Conservation (phyloP, 2,888 invertebrate genomes). For the Danaus chrysippus region DNA sequence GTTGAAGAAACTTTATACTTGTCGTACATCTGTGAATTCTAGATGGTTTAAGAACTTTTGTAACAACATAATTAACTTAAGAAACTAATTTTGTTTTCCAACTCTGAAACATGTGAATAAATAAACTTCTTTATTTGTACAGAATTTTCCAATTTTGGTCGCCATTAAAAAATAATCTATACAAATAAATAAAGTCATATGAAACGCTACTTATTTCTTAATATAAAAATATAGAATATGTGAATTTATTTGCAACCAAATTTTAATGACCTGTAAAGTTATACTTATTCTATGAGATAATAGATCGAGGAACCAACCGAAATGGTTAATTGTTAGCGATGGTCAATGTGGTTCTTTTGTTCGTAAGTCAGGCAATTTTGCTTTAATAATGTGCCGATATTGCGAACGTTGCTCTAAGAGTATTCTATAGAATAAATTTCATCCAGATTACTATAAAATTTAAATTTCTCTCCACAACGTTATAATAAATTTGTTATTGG, state of each 20-base stretch:
- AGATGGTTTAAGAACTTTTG: not conserved
- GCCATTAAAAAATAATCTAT: too few species aligned
- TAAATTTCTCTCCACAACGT: too few species aligned
- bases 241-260: not conserved
- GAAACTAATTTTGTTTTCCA: not conserved
- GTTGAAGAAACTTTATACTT: not conserved
- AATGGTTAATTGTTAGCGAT: not conserved
- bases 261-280: not conserved
- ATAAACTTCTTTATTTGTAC: not conserved
- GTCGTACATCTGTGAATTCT: not conserved
- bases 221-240: too few species aligned
- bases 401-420: too few species aligned
- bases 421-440: too few species aligned
- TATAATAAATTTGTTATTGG: too few species aligned
- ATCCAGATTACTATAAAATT: too few species aligned
- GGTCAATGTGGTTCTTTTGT: not conserved
- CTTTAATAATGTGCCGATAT: not conserved
- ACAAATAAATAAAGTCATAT: too few species aligned
- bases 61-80: conserved; percentile 5
- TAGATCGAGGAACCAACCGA: not conserved
- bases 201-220: too few species aligned
- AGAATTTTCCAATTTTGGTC: too few species aligned
- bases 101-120: not conserved
- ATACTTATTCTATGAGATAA: not conserved
- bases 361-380: not conserved